Base-by-base conservation (phyloP, 2,113 vertebrate genomes). In the Hemiprocne comata region DNA sequence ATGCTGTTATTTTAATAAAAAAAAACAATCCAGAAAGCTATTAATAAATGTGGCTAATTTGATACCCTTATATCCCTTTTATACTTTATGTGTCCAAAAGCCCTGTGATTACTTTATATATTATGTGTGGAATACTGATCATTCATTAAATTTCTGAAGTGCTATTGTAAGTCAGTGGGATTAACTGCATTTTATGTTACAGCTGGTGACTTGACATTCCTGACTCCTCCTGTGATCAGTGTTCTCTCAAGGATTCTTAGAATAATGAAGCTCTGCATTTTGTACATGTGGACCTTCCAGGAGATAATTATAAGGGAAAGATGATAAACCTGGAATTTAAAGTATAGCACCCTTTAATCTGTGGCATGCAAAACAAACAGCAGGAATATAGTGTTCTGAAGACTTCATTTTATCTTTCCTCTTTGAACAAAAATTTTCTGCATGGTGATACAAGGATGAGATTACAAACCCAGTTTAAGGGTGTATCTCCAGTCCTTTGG, bases 131-230 rank as follows among this genome's bases (percentile, higher is more conserved):
- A 91, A 97, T 90, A 90, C 62, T 78, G 92, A 75, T 72, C 79
- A 90, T 96, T 95, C 90, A 80, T 87, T 86, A 92, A 82, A 93
- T 90, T 95, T 89, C 91, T 90, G 24, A 94, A 87, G 75, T 65
- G 85, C 70, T 94, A 77, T 87, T 97, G 89, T 89, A 96, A 97
- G 93, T 93, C 64, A 84, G 71, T 55, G 77, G 95, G 94, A 96
- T 97, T 96, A 97, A 96, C 95, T 80, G 66, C 53, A 93, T 96
- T 97, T 95, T 94, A 25, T 88, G 64, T 88, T 92, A 94, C 93
- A 89, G 91, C 95, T 97, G 93, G 73, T 26, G 15, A 72, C 71
- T 96, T 94, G 80, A 54, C 74, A 89, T 90, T 94, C 83, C 78
- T 79, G 73, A 31, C 58, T 96, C 48, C 76, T 95, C 78, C 88